phyloP scores from a whole-genome alignment of 2,113 vertebrate species.

The Paedocypris sp. region DNA sequence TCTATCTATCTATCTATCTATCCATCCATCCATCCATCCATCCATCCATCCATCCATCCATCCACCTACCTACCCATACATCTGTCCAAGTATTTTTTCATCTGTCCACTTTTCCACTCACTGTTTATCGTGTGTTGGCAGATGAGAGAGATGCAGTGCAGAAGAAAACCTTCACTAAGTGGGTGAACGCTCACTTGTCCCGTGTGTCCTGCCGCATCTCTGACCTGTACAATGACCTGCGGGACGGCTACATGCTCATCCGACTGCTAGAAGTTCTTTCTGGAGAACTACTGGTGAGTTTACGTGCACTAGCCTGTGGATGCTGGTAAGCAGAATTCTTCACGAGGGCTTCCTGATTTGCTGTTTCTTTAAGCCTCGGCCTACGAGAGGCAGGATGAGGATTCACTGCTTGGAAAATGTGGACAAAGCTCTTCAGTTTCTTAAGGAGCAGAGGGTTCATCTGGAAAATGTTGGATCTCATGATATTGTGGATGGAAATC shows the following conservation, averaged over 20 bases:
- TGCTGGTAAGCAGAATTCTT: background rate
- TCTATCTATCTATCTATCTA: too few species aligned
- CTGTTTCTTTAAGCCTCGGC: conserved; percentile 66
- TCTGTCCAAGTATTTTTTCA: too few species aligned
- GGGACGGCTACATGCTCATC: conserved; percentile 84
- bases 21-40: too few species aligned
- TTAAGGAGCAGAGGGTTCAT: conserved; percentile 91
- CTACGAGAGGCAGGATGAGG: conserved; percentile 85
- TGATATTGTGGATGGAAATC: conserved; percentile 91
- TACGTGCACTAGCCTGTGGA: too few species aligned
- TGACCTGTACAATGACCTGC: conserved; percentile 82
- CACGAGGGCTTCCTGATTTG: background rate
- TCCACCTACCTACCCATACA: too few species aligned
- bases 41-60: too few species aligned
- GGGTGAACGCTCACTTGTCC: conserved; percentile 85
- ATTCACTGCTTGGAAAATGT: conserved; percentile 94
- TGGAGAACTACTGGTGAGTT: conserved; percentile 79
- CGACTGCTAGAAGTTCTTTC: conserved; percentile 87
- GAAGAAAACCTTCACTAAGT: conserved; percentile 95
- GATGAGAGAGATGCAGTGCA: conserved; percentile 89
- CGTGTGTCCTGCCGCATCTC: conserved; percentile 77
- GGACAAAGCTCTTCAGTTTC: conserved; percentile 90
- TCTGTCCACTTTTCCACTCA: too few species aligned
- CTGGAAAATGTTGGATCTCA: conserved; percentile 93
- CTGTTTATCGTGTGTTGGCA: too few species aligned